Base-by-base conservation (phyloP, 2,113 vertebrate species). In the Grallaria varia region DNA sequence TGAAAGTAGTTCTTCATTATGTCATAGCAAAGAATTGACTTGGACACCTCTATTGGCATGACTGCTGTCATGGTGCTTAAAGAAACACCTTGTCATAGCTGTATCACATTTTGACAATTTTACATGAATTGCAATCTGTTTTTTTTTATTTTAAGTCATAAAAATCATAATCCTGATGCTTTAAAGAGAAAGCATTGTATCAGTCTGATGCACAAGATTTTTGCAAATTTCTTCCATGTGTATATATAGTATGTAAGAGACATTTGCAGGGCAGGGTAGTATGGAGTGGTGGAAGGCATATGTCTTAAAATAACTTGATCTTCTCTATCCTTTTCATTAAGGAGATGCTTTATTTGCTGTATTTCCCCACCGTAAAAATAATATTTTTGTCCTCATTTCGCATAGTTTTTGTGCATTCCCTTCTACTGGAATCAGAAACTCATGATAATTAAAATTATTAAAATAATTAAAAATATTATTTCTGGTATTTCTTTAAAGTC, bases 291-390 rank as follows among this genome's bases (percentile, higher is more conserved):
- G 9, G 10, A 49, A 56, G 9, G 25, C 5, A 25, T 5, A 33
- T 1, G 3, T 68, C 24, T 76, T 72, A 72, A 81, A 73, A 47
- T 42, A 5, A 12, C n/a, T 37, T 53, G 12, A 37, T 53, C 12
- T 39, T 58, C 27, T 81, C 33, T 58, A 8, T 45, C 35, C 7
- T 39, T 16, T 52, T 63, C 14, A n/a, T 58, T 79, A 73, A 42
- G 21, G 56, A 81, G 27, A 10, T 56, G 19, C 7, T 22, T 3
- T 42, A n/a, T 28, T 14, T 40, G 14, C 10, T 35, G 13, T 40
- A n/a, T 62, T 2, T 4, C 1, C 2, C 8, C 5, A 5, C 13
- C 17, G 14, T 30, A 64, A 27, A 35, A 58, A 17, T 10, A 44
- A 8, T 1, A 4, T 8, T 50, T 55, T 66, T 47, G 2, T 47